These are phyloP conservation scores for Salvelinus sp. DNA, from an alignment of 2,113 vertebrate species.

Conservation along the genomic window DNA sequence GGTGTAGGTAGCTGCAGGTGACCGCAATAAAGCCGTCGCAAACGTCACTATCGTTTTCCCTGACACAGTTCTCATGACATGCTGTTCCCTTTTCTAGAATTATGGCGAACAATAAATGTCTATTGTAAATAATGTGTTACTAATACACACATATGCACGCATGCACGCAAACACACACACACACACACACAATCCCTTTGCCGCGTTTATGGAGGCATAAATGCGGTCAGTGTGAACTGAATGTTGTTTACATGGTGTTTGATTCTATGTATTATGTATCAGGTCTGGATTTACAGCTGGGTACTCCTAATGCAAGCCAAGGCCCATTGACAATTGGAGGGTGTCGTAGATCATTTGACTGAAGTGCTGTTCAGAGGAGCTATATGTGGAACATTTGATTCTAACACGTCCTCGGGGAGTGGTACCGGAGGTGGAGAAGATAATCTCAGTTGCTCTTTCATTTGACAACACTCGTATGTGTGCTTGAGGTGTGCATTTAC, in stretches of 20 bases:
- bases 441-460: conserved; percentile 1
- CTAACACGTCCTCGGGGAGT: background rate
- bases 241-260: conserved; percentile 10
- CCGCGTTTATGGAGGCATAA: background rate
- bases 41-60: conserved; percentile 49
- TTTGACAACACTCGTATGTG: conserved; percentile 27
- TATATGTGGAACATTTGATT: background rate
- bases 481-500: conserved; percentile 21
- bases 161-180: background rate
- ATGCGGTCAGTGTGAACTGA: conserved; percentile 3
- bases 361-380: conserved; percentile 12
- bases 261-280: background rate
- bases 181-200: conserved; percentile 5
- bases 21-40: conserved; percentile 56
- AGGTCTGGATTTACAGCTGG: no score
- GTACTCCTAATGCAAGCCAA: background rate
- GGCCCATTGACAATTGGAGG: conserved; percentile 9
- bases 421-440: background rate
- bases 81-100: conserved; percentile 42
- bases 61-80: conserved; percentile 42
- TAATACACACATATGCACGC: background rate
- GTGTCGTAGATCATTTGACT: background rate
- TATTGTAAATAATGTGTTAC: background rate
- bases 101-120: background rate
- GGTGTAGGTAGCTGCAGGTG: conserved; percentile 46